phyloP scores from a whole-genome alignment of 2,888 invertebrate genomes.

The Cheilosia variabilis region DNA sequence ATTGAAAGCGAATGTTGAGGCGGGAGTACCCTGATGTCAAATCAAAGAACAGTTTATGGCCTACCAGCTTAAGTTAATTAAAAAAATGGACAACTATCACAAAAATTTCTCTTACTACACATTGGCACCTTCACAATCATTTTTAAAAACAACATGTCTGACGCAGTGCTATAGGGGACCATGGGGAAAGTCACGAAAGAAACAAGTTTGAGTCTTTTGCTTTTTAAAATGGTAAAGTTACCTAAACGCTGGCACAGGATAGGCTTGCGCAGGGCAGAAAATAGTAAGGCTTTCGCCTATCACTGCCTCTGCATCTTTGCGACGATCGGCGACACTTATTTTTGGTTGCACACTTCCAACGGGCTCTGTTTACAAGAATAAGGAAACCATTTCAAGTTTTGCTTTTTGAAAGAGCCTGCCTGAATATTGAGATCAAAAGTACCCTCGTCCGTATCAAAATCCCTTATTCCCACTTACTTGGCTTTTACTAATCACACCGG shows the following conservation, averaged over 20 bases:
- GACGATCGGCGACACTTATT: constrained; percentile 84
- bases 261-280: constrained; percentile 88
- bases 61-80: too few species aligned
- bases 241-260: constrained; percentile 86
- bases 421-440: constrained; percentile 47
- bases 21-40: background rate
- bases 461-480: background rate
- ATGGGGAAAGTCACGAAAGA: too few species aligned
- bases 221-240: constrained; percentile 77
- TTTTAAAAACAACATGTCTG: too few species aligned
- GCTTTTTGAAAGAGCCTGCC: constrained; percentile 16
- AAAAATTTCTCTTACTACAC: too few species aligned
- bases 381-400: background rate
- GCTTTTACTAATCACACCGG: background rate
- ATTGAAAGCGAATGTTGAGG: constrained; percentile 6
- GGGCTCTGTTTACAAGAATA: constrained; percentile 81
- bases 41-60: too few species aligned
- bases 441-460: background rate
- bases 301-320: constrained; percentile 83
- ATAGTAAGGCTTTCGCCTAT: constrained; percentile 86
- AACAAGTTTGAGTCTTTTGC: too few species aligned
- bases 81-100: too few species aligned
- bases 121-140: too few species aligned
- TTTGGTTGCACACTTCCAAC: constrained; percentile 85
- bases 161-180: too few species aligned